These are phyloP conservation scores for Pelodytes ibericus DNA, from an alignment of 2,797 vertebrate genomes.

Conservation along the genomic window DNA sequence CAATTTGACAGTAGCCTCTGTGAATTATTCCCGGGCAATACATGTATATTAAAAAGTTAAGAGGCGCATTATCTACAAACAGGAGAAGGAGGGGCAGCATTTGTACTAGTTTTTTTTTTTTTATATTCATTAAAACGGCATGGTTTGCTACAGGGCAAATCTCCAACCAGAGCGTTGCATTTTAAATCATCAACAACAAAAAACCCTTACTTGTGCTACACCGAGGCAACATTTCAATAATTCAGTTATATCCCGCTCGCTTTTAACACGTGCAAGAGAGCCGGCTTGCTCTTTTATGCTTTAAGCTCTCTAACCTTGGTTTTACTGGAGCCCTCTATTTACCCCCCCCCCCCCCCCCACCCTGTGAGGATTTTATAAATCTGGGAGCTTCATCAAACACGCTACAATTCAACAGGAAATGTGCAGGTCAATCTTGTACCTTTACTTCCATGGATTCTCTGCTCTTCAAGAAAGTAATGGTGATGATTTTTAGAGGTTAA, in stretches of 20 bases:
- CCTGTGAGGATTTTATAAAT: background rate
- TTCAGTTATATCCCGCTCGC: background rate
- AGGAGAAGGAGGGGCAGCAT: slow-evolving; percentile 25
- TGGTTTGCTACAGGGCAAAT: slow-evolving; percentile 44
- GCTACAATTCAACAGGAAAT: background rate
- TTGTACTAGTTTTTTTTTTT: slow-evolving; percentile 22
- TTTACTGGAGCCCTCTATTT: background rate
- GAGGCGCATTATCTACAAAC: slow-evolving; percentile 56
- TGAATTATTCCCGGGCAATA: slow-evolving; percentile 51
- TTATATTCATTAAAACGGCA: slow-evolving; percentile 42
- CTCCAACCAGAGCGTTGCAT: background rate
- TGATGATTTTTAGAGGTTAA: too few relatives aligned
- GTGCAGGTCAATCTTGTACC: background rate
- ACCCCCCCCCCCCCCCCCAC: too few relatives aligned
- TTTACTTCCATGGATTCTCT: background rate
- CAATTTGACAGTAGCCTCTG: slow-evolving; percentile 18
- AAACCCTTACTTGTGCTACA: background rate
- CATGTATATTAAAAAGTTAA: slow-evolving; percentile 58
- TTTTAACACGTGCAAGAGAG: slow-evolving; percentile 7
- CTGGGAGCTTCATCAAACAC: background rate
- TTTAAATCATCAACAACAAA: slow-evolving; percentile 24
- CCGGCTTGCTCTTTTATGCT: background rate
- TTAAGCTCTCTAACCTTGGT: background rate
- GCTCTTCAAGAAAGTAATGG: too few relatives aligned
- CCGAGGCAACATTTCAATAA: slow-evolving; percentile 35